phyloP scores from a whole-genome alignment of 2,113 vertebrate genomes.

The Macheiramphus alcinus region DNA sequence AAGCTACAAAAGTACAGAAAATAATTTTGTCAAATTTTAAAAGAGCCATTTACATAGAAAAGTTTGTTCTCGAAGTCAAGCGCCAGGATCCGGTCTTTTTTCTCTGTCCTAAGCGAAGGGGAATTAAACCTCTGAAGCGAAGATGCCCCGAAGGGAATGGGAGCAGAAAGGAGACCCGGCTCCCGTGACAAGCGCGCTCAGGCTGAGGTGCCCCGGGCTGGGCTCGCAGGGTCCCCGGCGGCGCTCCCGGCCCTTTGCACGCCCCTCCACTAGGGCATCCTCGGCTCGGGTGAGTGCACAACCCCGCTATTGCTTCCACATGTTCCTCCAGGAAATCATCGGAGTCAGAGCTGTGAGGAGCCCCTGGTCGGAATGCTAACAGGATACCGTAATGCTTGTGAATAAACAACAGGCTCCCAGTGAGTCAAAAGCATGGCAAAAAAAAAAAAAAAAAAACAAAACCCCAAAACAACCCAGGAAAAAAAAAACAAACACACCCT shows the following conservation, averaged over 20 bases:
- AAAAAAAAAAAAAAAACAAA: neutral
- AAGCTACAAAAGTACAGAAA: neutral
- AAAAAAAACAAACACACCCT: neutral
- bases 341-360: slow-evolving; percentile 81
- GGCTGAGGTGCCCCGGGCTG: neutral
- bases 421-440: neutral
- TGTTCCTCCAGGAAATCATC: slow-evolving; percentile 83
- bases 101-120: neutral
- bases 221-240: neutral
- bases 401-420: slow-evolving; percentile 48
- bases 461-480: neutral
- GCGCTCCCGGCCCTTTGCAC: neutral
- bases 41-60: neutral
- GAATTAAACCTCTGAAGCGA: neutral
- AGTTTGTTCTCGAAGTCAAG: neutral
- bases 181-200: neutral
- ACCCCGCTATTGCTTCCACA: slow-evolving; percentile 93
- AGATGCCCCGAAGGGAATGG: neutral
- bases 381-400: slow-evolving; percentile 77
- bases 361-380: slow-evolving; percentile 83
- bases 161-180: neutral
- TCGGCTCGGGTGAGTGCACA: slow-evolving; percentile 66
- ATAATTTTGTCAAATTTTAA: neutral
- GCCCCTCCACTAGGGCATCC: slow-evolving; percentile 44
- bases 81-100: neutral